Base-by-base conservation (phyloP, 2,888 invertebrate species). In the Scaptomyza tumidula region DNA sequence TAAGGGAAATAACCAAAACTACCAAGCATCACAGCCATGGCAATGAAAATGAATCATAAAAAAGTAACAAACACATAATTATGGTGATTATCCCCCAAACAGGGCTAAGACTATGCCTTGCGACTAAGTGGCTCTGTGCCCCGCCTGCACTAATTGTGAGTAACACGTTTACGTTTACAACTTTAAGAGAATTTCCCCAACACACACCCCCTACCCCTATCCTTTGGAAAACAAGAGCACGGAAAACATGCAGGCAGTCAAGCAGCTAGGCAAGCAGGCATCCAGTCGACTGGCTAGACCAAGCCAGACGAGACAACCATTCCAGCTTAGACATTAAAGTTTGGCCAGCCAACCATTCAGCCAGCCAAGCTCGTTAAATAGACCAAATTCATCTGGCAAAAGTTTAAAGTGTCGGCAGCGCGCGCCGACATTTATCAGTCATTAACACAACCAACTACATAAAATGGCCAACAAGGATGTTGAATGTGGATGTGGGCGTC, bases 161-260 rank as follows among this genome's bases (percentile, higher is more conserved):
- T 84, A 84, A 84, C 89, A 84, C 84, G 89, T 84, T 88, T 70
- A 87, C 89, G 79, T 72, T 84, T 78, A 81, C 87, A 73, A 88
- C 87, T 88, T 84, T 88, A 70, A 54, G 85, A 66, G 76, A 86
- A 87, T 81, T 88, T 78, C 70, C 65, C 66, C 69, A 19, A 9
- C 13, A 35, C 33, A 10, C 10, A n/a, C 6, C 16, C 11, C 7
- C 14, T 3, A 4, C 41, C 14, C 3, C 16, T 9, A 0, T 11
- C 37, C 10, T 14, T 39, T n/a, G 6, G 5, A 37, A 76, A 70
- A 65, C 70, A 71, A 63, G 71, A 71, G 61, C 52, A 50, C 29
- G 52, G 43, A 16, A 41, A 41, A 10, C 58, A 61, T 49, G 44
- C 56, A 66, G 55, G 24, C 73, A 74, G 48, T 31, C 48, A 68